Base-by-base conservation (phyloP, 2,888 invertebrate genomes). In the Callyntrura sp. region DNA sequence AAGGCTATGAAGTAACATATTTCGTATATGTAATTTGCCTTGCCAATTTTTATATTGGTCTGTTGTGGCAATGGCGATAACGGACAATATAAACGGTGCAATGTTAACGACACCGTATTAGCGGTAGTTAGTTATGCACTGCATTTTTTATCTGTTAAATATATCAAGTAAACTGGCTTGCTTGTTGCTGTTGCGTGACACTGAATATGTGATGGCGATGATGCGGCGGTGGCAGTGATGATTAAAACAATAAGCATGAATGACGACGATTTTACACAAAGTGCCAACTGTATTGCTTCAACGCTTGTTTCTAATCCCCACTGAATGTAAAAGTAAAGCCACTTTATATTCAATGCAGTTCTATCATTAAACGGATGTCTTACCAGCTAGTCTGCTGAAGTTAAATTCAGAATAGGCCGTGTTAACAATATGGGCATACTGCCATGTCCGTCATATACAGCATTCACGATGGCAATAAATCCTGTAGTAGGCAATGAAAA, bases 1-100 rank as follows among this genome's bases (percentile, higher is more conserved):
- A 70, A 68, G 81, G 65, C 48, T 65, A 55, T 51, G 79, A 51
- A 51, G 9, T 51, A 86, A 86, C 86, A 65, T 81, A 86, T 86
- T 70, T 79, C 70, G 81, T 57, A 43, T 81, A 25, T 87, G 43
- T 87, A 87, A 81, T 70, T 87, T 81, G 81, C 87, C 87, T 87
- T 87, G 65, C 70, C 45, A 68, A 70, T 55, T 57, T 81, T 87
- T 87, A 70, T 55, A 70, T 45, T 23, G 57, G 79, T 79, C n/a
- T 79, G 43, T 73, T 73, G 70, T 73, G 43, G 17, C 17, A 17
- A 28, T 65, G 62, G 28, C 35, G 68, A 65, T 65, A 23, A 23
- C 17, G 51, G 51, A 76, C 45, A 23, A 68, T 68, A 35, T 11
- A 3, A 68, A 12, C 35, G 17, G 73, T 23, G 25, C 8, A 43